These are phyloP conservation scores for Falco naumanni DNA, from an alignment of 2,797 vertebrate genomes.

Conservation along the genomic window DNA sequence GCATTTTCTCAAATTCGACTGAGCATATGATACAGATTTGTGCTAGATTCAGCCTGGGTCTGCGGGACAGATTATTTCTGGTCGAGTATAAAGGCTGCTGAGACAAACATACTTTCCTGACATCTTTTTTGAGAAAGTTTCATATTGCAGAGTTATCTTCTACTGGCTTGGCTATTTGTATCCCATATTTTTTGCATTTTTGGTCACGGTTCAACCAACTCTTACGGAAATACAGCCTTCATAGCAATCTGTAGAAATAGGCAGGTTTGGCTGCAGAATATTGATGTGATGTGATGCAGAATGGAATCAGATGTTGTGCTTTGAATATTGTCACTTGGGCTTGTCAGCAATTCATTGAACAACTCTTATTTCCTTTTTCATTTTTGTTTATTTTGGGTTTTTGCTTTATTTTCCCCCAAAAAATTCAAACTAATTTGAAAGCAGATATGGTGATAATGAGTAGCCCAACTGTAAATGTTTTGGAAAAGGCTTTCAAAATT, in stretches of 20 bases:
- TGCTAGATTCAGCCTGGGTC: neutral
- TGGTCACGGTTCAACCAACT: neutral
- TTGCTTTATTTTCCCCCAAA: rapidly evolving
- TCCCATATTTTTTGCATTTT: neutral
- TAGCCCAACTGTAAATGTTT: neutral
- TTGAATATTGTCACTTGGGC: neutral
- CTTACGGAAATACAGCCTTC: neutral
- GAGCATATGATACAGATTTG: neutral
- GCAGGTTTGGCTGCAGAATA: neutral
- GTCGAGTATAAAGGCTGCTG: neutral
- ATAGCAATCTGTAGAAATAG: neutral
- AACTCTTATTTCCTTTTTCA: neutral
- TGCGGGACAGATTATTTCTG: neutral
- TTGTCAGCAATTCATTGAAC: neutral
- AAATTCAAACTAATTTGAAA: neutral
- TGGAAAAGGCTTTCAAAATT: neutral
- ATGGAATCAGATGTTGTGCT: neutral
- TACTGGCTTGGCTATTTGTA: neutral
- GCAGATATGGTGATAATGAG: neutral
- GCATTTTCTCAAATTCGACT: neutral
- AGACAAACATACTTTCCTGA: neutral
- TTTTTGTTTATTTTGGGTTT: neutral
- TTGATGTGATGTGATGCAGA: neutral
- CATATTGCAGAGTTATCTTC: neutral
- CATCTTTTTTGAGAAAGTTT: neutral